Percentiles rank a stretch among this genome's conserved stretches.
Conservation (phyloP, 2,888 invertebrate species). For the Mythimna lalbum region DNA sequence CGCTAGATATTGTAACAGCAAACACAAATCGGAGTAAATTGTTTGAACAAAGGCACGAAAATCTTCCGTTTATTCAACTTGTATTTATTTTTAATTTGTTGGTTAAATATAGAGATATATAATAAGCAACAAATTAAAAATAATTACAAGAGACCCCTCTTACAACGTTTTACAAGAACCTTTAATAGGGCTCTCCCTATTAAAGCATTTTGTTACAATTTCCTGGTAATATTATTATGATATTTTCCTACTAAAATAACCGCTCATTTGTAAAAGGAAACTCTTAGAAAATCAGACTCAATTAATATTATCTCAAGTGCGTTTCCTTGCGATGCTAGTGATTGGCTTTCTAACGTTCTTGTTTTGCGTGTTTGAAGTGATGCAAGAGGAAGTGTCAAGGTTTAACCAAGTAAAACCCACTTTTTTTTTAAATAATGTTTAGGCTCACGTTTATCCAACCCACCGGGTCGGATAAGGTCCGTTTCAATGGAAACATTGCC, state of each 20-base stretch:
- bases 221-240: background rate
- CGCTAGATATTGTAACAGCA: background rate
- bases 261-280: background rate
- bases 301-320: background rate
- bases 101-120: too few relatives aligned
- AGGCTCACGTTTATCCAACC: too few relatives aligned
- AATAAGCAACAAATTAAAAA: too few relatives aligned
- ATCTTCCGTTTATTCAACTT: background rate
- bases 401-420: too few relatives aligned
- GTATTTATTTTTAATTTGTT: background rate
- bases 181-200: too few relatives aligned
- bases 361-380: too few relatives aligned
- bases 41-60: background rate
- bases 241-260: background rate
- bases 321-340: background rate
- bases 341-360: too few relatives aligned
- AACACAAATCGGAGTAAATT: background rate
- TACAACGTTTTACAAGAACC: background rate
- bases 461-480: too few relatives aligned
- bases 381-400: too few relatives aligned
- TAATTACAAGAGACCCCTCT: too few relatives aligned
- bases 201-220: background rate
- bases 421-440: too few relatives aligned
- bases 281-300: background rate
- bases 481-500: too few relatives aligned